Percentiles rank a stretch among this genome's conserved stretches.
Evolutionary conservation across 1,140 invertebrate species (phyloP).

Genomic region (Lepidurus apus): DNA sequence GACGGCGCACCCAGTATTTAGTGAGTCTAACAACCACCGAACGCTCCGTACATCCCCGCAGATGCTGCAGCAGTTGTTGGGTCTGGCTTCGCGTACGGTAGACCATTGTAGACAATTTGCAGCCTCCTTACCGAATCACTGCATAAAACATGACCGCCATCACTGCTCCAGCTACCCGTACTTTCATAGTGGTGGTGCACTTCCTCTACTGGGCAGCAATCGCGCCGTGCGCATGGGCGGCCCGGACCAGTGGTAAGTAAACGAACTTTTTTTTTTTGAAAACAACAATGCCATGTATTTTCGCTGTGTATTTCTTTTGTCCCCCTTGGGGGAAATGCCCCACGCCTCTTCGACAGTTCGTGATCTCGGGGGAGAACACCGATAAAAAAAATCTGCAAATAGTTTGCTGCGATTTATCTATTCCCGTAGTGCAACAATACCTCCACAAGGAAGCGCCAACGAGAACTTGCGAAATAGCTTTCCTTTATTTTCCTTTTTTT

Average conservation of each 20-base stretch:
- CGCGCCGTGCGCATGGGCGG: background rate
- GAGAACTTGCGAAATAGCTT: too few relatives aligned
- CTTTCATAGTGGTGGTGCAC: background rate
- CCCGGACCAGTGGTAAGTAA: background rate
- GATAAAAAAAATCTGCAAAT: too few relatives aligned
- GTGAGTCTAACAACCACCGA: background rate
- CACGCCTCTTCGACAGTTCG: too few relatives aligned
- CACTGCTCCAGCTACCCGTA: background rate
- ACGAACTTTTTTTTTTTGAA: background rate
- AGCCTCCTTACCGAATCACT: background rate
- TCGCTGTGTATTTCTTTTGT: too few relatives aligned
- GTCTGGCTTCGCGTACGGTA: background rate
- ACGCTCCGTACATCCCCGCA: background rate
- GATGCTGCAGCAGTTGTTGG: slow-evolving; percentile 7
- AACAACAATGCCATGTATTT: background rate
- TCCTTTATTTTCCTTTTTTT: too few relatives aligned
- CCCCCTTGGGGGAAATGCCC: too few relatives aligned
- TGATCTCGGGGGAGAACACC: too few relatives aligned
- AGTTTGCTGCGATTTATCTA: too few relatives aligned
- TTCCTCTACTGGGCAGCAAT: background rate
- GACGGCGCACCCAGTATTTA: background rate
- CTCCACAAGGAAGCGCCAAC: too few relatives aligned
- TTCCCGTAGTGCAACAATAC: too few relatives aligned
- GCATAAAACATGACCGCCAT: slow-evolving; percentile 18
- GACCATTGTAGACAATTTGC: background rate